These are phyloP conservation scores for Petrolisthes cinctipes DNA, from an alignment of 2,888 invertebrate genomes.

Conservation along the genomic window DNA sequence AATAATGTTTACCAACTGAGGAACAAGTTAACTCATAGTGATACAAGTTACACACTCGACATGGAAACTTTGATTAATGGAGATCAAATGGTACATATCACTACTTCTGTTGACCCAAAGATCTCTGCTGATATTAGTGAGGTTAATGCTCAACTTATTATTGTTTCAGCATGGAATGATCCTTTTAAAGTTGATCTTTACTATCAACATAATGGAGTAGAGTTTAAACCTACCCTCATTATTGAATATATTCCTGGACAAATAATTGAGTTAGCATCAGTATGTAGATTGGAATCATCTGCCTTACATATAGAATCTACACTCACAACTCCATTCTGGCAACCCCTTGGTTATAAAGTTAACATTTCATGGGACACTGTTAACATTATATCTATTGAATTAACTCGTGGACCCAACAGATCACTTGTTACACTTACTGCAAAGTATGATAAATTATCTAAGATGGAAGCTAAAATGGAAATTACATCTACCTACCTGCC, in stretches of 20 bases:
- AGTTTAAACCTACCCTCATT: constrained; percentile 14
- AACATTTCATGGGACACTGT: constrained; percentile 25
- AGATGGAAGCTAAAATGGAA: constrained; percentile 11
- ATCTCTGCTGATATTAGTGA: constrained; percentile 14
- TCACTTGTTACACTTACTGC: constrained; percentile 18
- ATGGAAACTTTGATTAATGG: constrained; percentile 1
- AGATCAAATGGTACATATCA: not conserved
- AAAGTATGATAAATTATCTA: not conserved
- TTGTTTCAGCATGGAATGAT: constrained; percentile 23
- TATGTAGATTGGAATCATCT: not conserved
- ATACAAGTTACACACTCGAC: not conserved
- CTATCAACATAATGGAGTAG: constrained; percentile 5
- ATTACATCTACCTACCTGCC: constrained; percentile 27
- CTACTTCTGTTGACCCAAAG: not conserved
- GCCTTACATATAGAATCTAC: constrained; percentile 15
- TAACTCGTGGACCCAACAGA: constrained; percentile 23
- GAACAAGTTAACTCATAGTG: constrained; percentile 34
- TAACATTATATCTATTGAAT: constrained; percentile 3
- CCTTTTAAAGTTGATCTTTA: constrained; percentile 12
- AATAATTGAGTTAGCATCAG: not conserved
- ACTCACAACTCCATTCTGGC: constrained; percentile 48
- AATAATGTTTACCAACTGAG: constrained; percentile 32
- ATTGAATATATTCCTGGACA: constrained; percentile 26
- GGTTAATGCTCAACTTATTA: not conserved
- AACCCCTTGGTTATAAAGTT: constrained; percentile 33